Evolutionary conservation across 1,140 invertebrate genomes (phyloP).

Genomic region (Sarcophaga peregrina): DNA sequence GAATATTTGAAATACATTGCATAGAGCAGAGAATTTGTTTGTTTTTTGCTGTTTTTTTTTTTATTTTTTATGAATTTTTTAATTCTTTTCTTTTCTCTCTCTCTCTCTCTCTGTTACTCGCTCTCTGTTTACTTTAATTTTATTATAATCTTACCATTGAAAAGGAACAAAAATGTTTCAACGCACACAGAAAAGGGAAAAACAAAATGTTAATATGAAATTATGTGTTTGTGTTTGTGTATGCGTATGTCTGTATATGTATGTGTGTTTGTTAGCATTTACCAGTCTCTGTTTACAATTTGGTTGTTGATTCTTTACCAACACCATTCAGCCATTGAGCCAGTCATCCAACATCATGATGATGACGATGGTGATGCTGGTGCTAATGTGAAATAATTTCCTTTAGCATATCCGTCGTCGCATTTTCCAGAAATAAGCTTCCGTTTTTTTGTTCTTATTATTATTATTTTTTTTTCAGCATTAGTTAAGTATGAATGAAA

Average conservation of each 20-base stretch:
- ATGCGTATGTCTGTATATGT: neutral
- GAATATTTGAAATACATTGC: neutral
- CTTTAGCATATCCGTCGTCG: constrained; percentile 26
- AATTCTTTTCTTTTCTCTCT: too few relatives aligned
- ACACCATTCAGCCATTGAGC: neutral
- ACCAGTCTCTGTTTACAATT: neutral
- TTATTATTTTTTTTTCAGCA: neutral
- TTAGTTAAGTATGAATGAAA: constrained; percentile 14
- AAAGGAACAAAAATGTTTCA: neutral
- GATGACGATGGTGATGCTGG: neutral
- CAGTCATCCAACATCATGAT: too few relatives aligned
- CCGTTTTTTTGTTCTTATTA: neutral
- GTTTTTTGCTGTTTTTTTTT: too few relatives aligned
- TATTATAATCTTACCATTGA: constrained; percentile 18
- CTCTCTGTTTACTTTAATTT: constrained; percentile 16
- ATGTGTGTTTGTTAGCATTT: neutral
- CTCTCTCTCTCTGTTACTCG: too few relatives aligned
- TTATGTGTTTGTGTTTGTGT: neutral
- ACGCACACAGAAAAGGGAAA: too few relatives aligned
- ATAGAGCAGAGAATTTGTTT: neutral
- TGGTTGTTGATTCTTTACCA: neutral
- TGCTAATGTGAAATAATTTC: constrained; percentile 27
- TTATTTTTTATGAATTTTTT: too few relatives aligned
- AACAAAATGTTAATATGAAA: too few relatives aligned
- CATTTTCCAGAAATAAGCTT: constrained; percentile 22